Evolutionary conservation across 2,113 vertebrate species (phyloP).

Genomic region (Hypanus sabinus): DNA sequence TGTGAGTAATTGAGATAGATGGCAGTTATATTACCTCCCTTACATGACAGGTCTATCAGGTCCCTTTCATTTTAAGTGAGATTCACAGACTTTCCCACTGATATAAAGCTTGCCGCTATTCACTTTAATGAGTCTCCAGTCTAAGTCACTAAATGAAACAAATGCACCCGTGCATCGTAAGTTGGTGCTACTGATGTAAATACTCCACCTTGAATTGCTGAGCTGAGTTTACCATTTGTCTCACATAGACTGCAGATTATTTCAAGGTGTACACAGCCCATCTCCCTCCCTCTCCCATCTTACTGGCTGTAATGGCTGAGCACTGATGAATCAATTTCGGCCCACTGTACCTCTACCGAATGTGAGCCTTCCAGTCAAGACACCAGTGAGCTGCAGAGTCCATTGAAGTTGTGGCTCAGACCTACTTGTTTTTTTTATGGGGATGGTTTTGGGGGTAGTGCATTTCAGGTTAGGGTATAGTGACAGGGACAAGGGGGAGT

Average conservation of each 20-base stretch:
- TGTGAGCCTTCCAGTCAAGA: too few species aligned
- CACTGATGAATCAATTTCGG: too few species aligned
- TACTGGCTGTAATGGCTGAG: not conserved
- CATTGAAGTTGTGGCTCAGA: too few species aligned
- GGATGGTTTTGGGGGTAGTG: too few species aligned
- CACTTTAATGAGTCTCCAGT: not conserved
- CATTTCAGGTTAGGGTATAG: too few species aligned
- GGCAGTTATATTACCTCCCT: not conserved
- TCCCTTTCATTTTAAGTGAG: slow-evolving; percentile 14
- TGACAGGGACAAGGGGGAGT: too few species aligned
- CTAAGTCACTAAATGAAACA: not conserved
- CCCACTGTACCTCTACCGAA: too few species aligned
- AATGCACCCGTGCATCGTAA: not conserved
- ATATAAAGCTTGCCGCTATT: not conserved
- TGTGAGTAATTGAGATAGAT: slow-evolving; percentile 25
- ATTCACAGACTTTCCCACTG: not conserved
- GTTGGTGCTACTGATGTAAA: not conserved
- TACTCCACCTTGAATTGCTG: not conserved
- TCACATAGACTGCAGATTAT: not conserved
- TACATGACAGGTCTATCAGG: slow-evolving; percentile 1
- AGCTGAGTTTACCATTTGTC: not conserved
- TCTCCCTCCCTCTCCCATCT: not conserved
- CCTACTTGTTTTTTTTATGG: too few species aligned
- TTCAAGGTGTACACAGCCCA: not conserved
- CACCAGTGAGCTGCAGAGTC: too few species aligned